Conservation (phyloP, 2,113 vertebrate species). For the Thermophis baileyi region DNA sequence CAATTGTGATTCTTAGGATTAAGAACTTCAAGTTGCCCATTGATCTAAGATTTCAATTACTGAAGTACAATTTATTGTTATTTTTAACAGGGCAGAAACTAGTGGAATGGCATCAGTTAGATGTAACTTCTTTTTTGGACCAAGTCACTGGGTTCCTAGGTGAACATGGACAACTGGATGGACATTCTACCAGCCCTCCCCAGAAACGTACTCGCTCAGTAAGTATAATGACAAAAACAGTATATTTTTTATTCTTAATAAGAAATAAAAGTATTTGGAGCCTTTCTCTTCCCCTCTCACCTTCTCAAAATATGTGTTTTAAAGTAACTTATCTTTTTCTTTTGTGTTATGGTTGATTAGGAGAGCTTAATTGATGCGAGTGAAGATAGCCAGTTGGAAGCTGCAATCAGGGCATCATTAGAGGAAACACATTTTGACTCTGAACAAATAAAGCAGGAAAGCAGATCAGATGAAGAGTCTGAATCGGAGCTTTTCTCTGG, state of each 20-base stretch:
- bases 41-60: neutral
- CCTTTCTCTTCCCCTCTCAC: neutral
- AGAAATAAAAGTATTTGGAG: neutral
- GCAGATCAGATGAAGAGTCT: constrained; percentile 89
- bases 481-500: constrained; percentile 96
- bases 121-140: constrained; percentile 95
- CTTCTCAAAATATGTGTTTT: neutral
- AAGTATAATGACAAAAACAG: constrained; percentile 61
- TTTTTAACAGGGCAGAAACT: constrained; percentile 88
- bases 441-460: constrained; percentile 79
- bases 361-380: constrained; percentile 98
- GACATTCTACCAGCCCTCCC: constrained; percentile 87
- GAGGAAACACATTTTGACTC: constrained; percentile 98
- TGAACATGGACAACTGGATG: constrained; percentile 95
- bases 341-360: constrained; percentile 67
- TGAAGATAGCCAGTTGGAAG: constrained; percentile 98
- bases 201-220: constrained; percentile 93
- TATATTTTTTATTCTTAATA: neutral
- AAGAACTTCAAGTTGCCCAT: neutral
- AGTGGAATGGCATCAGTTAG: constrained; percentile 97
- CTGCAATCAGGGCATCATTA: constrained; percentile 93
- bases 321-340: constrained; percentile 5
- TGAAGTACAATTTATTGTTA: neutral
- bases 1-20: neutral
- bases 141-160: constrained; percentile 93